Base-by-base conservation (phyloP, 1,140 invertebrate genomes). In the Tetragonula clypearis region DNA sequence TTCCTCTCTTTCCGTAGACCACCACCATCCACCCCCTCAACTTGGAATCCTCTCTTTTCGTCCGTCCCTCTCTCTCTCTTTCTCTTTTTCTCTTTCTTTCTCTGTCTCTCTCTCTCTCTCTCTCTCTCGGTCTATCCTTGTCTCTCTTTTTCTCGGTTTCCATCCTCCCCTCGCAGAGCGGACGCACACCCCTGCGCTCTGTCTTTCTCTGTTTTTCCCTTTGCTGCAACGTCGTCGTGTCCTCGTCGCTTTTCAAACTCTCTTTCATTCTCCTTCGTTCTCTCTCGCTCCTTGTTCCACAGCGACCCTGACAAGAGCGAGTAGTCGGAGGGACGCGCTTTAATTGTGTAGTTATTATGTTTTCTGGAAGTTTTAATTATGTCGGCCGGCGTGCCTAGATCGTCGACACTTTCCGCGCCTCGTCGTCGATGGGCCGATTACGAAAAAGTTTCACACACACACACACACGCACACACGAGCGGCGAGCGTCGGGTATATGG, bases 321-420 rank as follows among this genome's bases (percentile, higher is more conserved):
- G 69, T 26, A n/a, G 49, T 84, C 84, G 76, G 81, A 26, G 73
- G 41, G 78, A 85, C 56, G 66, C 68, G 72, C 74, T 85, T 85
- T 87, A 83, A 87, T 87, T 85, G 83, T 84, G 68, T 73, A 84
- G 75, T 86, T 84, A 86, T 86, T 86, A 86, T 84, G 81, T 84
- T 83, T 86, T 84, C 82, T 73, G 79, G 23, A 82, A 86, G 84
- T 86, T 86, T 86, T 86, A 86, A 86, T 86, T 77, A 85, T 85
- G 84, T 77, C 79, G 79, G 23, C 73, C 79, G 56, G 41, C 80
- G 62, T 82, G 72, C 69, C 74, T 85, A 80, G 84, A 86, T 86
- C 84, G 79, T 56, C 84, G 41, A 66, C 83, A 55, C 60, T 79
- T 81, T 17, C 3, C 60, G 30, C 58, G 26, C 14, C 21, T 19